These are phyloP conservation scores for Rhodophaea formosa DNA, from an alignment of 2,888 invertebrate species.

Conservation along the genomic window DNA sequence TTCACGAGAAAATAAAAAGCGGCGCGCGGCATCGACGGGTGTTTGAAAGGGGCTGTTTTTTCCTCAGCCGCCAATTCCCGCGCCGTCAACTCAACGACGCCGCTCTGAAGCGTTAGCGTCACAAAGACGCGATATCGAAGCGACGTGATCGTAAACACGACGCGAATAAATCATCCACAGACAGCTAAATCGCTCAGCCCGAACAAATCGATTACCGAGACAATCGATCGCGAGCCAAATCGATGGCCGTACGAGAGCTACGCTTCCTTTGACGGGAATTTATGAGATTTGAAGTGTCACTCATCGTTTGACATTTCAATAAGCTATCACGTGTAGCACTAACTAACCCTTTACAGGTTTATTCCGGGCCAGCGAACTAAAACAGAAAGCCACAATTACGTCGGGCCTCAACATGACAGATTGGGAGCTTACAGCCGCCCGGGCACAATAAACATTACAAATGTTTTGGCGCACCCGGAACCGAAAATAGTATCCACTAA, in stretches of 20 bases:
- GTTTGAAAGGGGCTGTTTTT: conserved; percentile 59
- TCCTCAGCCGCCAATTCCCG: conserved; percentile 49
- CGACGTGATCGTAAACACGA: conserved; percentile 46
- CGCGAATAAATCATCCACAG: conserved; percentile 64
- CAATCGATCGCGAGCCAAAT: conserved; percentile 40
- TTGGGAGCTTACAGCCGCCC: conserved; percentile 17
- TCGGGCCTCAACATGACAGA: conserved; percentile 20
- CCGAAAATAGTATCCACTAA: conserved; percentile 18
- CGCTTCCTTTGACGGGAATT: conserved; percentile 5
- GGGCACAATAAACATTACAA: conserved; percentile 15
- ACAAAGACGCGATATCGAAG: conserved; percentile 57
- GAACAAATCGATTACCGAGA: conserved; percentile 53
- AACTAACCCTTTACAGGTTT: conserved; percentile 13
- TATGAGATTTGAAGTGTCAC: conserved; percentile 9
- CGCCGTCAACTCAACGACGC: conserved; percentile 37
- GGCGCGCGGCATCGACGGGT: conserved; percentile 43
- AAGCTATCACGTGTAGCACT: not conserved
- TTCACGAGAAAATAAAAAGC: conserved; percentile 58
- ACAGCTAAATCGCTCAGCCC: conserved; percentile 48
- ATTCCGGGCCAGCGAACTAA: conserved; percentile 2
- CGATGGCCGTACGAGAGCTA: conserved; percentile 7
- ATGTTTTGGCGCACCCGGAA: conserved; percentile 13
- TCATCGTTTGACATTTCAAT: conserved; percentile 1
- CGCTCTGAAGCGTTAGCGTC: conserved; percentile 50
- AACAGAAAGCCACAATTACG: conserved; percentile 17